Base-by-base conservation (phyloP, 2,888 invertebrate species). In the Phrixothrix hirtus region DNA sequence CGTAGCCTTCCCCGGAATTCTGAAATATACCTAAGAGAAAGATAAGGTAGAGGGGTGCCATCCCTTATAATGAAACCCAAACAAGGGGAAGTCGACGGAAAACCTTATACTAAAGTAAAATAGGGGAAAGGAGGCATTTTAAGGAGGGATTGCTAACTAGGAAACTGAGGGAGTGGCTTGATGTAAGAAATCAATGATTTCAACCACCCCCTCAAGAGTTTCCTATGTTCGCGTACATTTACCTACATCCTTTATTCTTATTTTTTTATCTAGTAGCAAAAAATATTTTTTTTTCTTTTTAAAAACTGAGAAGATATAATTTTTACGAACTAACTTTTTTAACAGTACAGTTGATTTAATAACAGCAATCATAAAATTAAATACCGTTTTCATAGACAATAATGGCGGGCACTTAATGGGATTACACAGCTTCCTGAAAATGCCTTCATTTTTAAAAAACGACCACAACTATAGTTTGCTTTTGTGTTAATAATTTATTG, bases 171-270 rank as follows among this genome's bases (percentile, higher is more conserved):
- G 72, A 68, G 71, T 71, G 71, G 72, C 70, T 62, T 70, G 65
- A 68, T 64, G 68, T 72, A 72, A 72, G 72, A 72, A 72, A 72
- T 72, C 72, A 70, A 72, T 72, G 72, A 71, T 70, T 60, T 65
- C 65, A 61, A 58, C 46, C 54, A 39, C 52, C 58, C 55, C 51
- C 41, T 49, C 47, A 43, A 44, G 46, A 47, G 46, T 53, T 53
- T 53, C 31, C 52, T 52, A 36, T 51, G 45, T 52, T 52, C 52
- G 45, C 45, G 52, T 52, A 52, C 52, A 34, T 52, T 52, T 52
- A 52, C 52, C 52, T 52, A 45, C 32, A 45, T 39, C 52, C 36
- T 34, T 32, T 37, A 31, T 26, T 38, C 10, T 21, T 21, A 37
- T 43, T 32, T 44, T 50, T 50, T 47, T n/a, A n/a, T n/a, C n/a